Evolutionary conservation across 2,113 vertebrate genomes (phyloP), one percentile per base, ranked within the genome.

Genomic region (Pagrus major): DNA sequence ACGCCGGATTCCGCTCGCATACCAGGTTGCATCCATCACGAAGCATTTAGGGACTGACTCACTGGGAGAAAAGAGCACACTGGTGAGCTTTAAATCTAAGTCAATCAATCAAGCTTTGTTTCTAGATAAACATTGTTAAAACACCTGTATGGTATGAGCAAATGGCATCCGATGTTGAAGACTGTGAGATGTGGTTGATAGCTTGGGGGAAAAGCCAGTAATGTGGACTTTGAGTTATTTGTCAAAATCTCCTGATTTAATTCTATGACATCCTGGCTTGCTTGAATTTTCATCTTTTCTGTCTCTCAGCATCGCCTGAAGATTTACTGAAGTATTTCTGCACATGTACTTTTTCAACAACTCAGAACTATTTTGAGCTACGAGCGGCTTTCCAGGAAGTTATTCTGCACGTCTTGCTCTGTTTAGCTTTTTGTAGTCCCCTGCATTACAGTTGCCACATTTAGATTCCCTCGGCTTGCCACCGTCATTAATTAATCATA

Each of bases 401-500:
- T 71, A 67, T 6, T 63, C n/a, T 76, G 46, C 52, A 67, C 33
- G 18, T 56, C 72, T n/a, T 25, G 33, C 66, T 84, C 41, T 71
- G 41, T 41, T 47, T 23, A 14, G 16, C 21, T 51, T 69, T 70
- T 55, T 70, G 29, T 73, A 29, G 37, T 54, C 35, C 35, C 31
- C 25, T 65, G 56, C 35, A 33, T 76, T 60, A 5, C 15, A 31
- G 7, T 35, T 70, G 41, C 51, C 67, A 71, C 68, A 86, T 80
- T 85, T 68, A 75, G 78, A 71, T 73, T 73, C 69, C 35, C 35
- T 37, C 69, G 21, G 49, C 68, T 51, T 85, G 42, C 49, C 47
- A 54, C 56, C 61, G 42, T 71, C 63, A 82, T 84, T 83, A 89
- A 90, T 89, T 86, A 85, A 88, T 85, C 78, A 85, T 81, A 68